These are phyloP conservation scores for Symphodus melops DNA, from an alignment of 2,113 vertebrate genomes.

Conservation along the genomic window DNA sequence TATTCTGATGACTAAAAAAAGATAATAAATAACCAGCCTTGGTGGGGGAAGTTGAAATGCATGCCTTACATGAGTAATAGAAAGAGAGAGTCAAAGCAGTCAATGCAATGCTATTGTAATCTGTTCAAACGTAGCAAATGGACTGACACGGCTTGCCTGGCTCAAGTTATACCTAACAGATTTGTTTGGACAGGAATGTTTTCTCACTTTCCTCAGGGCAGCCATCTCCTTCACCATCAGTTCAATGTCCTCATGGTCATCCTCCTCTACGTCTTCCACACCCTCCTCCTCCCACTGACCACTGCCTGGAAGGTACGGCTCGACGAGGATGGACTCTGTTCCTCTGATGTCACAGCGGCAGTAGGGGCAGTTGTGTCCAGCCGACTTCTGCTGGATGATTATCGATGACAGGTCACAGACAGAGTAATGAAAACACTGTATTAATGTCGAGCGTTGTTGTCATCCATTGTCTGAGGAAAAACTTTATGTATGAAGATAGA, in stretches of 20 bases:
- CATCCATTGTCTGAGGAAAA: too few species aligned
- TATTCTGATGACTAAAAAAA: too few species aligned
- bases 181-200: background rate
- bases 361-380: conserved; percentile 88
- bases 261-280: conserved; percentile 65
- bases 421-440: conserved; percentile 17
- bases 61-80: too few species aligned
- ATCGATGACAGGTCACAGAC: background rate
- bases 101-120: too few species aligned
- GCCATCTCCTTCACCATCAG: conserved; percentile 80
- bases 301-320: conserved; percentile 51
- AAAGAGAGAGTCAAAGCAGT: too few species aligned
- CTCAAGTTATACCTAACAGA: too few species aligned
- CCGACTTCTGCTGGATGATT: conserved; percentile 78
- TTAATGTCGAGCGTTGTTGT: background rate
- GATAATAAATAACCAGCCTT: too few species aligned
- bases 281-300: conserved; percentile 4
- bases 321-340: conserved; percentile 79
- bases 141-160: too few species aligned
- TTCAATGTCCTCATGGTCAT: conserved; percentile 83
- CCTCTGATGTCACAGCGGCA: conserved; percentile 88
- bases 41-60: too few species aligned
- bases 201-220: conserved; percentile 68
- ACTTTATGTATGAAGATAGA: too few species aligned
- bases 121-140: too few species aligned